phyloP scores from a whole-genome alignment of 2,113 vertebrate species.

The Bubo scandiacus region DNA sequence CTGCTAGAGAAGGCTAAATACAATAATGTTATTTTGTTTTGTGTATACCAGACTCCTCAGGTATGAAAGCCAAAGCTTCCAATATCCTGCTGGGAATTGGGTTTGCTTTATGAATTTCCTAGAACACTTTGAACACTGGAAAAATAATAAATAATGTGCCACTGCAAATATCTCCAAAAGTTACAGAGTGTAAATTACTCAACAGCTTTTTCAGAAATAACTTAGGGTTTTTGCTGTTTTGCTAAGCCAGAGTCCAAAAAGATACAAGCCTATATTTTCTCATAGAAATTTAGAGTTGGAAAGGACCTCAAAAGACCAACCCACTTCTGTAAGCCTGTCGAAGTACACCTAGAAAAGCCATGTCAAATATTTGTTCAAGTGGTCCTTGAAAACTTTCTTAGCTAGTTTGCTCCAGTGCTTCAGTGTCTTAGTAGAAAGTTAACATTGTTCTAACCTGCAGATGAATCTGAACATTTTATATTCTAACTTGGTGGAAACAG shows the following conservation, averaged over 20 bases:
- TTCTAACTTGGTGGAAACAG: background rate
- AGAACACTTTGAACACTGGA: background rate
- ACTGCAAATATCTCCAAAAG: background rate
- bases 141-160: constrained; percentile 5
- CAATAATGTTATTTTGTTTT: background rate
- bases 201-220: background rate
- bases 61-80: background rate
- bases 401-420: background rate
- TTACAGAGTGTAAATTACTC: background rate
- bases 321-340: background rate
- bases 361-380: background rate
- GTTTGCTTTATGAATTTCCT: background rate
- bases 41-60: background rate
- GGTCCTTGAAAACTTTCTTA: background rate
- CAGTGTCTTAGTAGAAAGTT: background rate
- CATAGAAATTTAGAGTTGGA: background rate
- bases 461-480: background rate
- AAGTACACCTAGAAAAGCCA: background rate
- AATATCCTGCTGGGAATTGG: background rate
- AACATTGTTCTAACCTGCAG: background rate
- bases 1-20: background rate
- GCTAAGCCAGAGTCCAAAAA: background rate
- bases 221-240: background rate
- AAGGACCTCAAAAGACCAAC: background rate
- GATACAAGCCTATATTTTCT: background rate